Base-by-base conservation (phyloP, 2,888 invertebrate species). In the Tinea pellionella region DNA sequence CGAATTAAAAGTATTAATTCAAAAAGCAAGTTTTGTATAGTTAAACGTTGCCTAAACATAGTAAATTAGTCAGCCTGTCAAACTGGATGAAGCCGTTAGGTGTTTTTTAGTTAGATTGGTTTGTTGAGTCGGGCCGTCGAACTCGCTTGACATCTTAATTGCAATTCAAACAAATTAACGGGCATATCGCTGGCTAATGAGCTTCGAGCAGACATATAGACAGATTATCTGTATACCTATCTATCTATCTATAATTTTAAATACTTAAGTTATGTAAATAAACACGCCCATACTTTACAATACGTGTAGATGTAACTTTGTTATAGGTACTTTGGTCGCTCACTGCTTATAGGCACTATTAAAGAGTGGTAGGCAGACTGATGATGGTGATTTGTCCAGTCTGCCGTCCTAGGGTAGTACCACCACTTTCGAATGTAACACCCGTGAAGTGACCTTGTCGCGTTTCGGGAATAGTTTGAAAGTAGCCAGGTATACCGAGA, bases 81-180 rank as follows among this genome's bases (percentile, higher is more conserved):
- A 70, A 71, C 62, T 66, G 63, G 58, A 24, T 29, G 37, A 16
- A 32, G 32, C 15, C 37, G 58, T 30, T 58, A 32, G 29, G 13
- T 16, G 13, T 66, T 67, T 66, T 66, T 63, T 61, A 59, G 61
- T 47, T 16, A 66, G 68, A 70, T 70, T 68, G 69, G 68, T 67
- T 30, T 3, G 24, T 24, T 64, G 65, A 70, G 47, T 47, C 68
- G 68, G 71, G 73, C 67, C 75, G 68, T 78, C 73, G 75, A 73
- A 68, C 75, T 72, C 30, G 56, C 16, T 43, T 69, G 82, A 78
- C 78, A 78, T 71, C 78, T 79, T 84, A 82, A 84, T 84, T 83
- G 78, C 80, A 80, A 77, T 72, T 79, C 78, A 81, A 82, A 84
- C 78, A 82, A 80, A 80, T 80, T 78, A 82, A 80, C 76, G 73